Evolutionary conservation across 2,113 vertebrate species (phyloP).

Genomic region (Mixornis gularis): DNA sequence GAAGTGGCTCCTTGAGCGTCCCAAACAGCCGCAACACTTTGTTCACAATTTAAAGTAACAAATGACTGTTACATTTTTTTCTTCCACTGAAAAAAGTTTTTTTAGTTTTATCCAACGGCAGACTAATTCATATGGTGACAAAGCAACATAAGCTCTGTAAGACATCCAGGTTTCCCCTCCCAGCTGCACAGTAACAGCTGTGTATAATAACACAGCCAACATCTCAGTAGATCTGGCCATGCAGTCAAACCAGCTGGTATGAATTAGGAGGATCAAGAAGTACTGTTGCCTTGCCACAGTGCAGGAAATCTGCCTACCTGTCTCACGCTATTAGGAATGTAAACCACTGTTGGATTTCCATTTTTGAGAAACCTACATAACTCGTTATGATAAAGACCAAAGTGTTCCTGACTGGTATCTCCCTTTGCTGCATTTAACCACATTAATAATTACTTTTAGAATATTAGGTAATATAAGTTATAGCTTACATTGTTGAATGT

Average conservation of each 20-base stretch:
- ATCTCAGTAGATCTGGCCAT: neutral
- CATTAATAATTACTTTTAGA: neutral
- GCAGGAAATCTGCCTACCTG: neutral
- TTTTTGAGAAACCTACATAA: accelerated
- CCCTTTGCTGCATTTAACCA: neutral
- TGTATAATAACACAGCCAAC: neutral
- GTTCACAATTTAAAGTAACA: neutral
- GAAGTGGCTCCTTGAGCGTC: neutral
- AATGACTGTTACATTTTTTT: neutral
- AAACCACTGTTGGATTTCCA: neutral
- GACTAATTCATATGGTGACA: neutral
- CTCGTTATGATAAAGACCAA: neutral
- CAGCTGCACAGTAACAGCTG: neutral
- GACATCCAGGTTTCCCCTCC: neutral
- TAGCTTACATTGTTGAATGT: neutral
- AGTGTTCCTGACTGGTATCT: neutral
- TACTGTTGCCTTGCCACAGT: neutral
- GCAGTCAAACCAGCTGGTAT: neutral
- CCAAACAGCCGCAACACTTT: neutral
- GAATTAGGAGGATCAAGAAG: neutral
- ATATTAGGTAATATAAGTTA: neutral
- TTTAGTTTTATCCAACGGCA: neutral
- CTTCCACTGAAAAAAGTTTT: neutral
- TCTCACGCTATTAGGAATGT: neutral
- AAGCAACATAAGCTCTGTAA: neutral